Evolutionary conservation across 2,113 vertebrate species (phyloP).

Genomic region (Melanerpes formicivorus): DNA sequence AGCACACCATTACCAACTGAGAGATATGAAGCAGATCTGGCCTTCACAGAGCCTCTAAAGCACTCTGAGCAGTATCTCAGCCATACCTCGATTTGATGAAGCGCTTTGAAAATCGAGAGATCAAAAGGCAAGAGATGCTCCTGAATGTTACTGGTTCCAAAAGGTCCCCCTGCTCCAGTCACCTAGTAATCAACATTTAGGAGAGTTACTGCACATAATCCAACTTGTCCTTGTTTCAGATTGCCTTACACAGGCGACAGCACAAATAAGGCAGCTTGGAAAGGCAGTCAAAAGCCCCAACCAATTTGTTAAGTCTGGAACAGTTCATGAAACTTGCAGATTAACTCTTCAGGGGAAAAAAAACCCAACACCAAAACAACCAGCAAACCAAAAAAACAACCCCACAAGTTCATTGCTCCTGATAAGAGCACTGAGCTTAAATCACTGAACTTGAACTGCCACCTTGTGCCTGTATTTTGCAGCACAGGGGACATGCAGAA

Average conservation of each 20-base stretch:
- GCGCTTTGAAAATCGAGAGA: slow-evolving; percentile 93
- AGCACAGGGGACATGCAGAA: background rate
- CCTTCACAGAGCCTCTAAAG: background rate
- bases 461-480: slow-evolving; percentile 59
- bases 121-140: slow-evolving; percentile 90
- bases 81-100: slow-evolving; percentile 94
- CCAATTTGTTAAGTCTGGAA: background rate
- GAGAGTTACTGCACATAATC: background rate
- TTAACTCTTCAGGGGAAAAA: background rate
- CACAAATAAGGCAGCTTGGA: background rate
- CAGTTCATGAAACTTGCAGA: background rate
- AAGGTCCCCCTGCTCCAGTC: slow-evolving; percentile 84
- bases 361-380: background rate
- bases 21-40: background rate
- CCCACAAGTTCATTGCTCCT: background rate
- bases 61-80: background rate
- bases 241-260: background rate
- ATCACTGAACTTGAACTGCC: slow-evolving; percentile 32
- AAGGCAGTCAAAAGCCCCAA: background rate
- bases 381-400: too few species aligned
- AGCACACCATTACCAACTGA: background rate
- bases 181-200: slow-evolving; percentile 76
- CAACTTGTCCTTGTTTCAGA: background rate
- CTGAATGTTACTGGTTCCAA: slow-evolving; percentile 94
- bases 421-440: background rate